These are phyloP conservation scores for Oncorhynchus masou DNA, from an alignment of 2,113 vertebrate genomes.

Conservation along the genomic window DNA sequence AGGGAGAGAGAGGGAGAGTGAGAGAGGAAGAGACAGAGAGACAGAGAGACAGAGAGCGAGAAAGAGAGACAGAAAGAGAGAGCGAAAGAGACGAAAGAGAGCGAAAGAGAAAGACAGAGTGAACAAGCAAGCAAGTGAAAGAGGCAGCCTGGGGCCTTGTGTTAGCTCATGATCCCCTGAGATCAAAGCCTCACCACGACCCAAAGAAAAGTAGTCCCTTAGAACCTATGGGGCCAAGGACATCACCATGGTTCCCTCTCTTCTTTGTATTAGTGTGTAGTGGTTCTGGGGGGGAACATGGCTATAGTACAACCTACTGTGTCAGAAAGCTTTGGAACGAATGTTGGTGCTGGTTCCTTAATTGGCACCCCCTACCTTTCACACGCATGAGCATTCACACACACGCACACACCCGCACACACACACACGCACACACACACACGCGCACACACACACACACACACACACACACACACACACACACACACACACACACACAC, in stretches of 20 bases:
- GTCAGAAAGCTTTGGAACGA: neutral
- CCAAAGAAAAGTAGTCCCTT: conserved; percentile 9
- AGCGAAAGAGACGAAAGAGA: no score
- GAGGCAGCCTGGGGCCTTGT: neutral
- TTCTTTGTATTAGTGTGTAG: neutral
- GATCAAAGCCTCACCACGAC: conserved; percentile 58
- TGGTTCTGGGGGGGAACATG: neutral
- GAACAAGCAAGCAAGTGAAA: conserved; percentile 38
- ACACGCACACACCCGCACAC: neutral
- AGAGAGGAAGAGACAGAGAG: no score
- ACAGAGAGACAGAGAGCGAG: neutral
- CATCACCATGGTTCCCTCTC: neutral
- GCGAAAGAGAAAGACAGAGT: neutral
- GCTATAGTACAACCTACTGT: neutral
- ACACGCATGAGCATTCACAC: neutral
- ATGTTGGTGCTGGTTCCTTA: neutral
- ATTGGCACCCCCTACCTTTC: conserved; percentile 3
- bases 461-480: neutral
- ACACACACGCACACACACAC: no score
- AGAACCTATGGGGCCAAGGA: conserved; percentile 3
- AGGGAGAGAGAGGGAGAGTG: no score
- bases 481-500: neutral
- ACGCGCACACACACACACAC: neutral
- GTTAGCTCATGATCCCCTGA: conserved; percentile 19
- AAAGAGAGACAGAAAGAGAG: neutral